Evolutionary conservation across 2,797 vertebrate species (phyloP).

Genomic region (Sarcoramphus papa): DNA sequence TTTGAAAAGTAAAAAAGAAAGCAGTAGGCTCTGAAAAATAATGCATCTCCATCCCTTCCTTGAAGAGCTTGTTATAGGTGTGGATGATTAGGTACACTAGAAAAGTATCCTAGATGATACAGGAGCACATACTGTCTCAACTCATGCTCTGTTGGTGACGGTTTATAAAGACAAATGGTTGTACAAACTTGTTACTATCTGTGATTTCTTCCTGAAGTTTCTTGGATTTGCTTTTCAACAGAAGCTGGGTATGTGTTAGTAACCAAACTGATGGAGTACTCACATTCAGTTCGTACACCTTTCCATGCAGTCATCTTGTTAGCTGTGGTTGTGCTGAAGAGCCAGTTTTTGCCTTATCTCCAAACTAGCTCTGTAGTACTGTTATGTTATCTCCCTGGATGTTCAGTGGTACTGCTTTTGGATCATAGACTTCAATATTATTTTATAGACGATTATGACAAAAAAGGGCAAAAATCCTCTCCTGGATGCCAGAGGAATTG

Average conservation of each 20-base stretch:
- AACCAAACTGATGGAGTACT: background rate
- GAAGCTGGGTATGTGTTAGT: background rate
- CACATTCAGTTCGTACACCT: background rate
- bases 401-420: background rate
- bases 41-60: background rate
- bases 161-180: background rate
- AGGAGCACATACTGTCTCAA: background rate
- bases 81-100: background rate
- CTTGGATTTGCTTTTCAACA: background rate
- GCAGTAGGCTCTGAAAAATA: background rate
- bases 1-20: background rate
- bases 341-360: background rate
- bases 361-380: background rate
- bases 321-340: background rate
- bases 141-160: background rate
- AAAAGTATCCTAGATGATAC: background rate
- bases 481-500: background rate
- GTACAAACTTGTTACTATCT: background rate
- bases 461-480: background rate
- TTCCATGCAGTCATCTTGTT: background rate
- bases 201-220: background rate
- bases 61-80: background rate
- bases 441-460: background rate
- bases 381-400: background rate
- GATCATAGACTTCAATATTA: background rate